Conservation (phyloP, 2,888 invertebrate species). For the Chalcis sispes region DNA sequence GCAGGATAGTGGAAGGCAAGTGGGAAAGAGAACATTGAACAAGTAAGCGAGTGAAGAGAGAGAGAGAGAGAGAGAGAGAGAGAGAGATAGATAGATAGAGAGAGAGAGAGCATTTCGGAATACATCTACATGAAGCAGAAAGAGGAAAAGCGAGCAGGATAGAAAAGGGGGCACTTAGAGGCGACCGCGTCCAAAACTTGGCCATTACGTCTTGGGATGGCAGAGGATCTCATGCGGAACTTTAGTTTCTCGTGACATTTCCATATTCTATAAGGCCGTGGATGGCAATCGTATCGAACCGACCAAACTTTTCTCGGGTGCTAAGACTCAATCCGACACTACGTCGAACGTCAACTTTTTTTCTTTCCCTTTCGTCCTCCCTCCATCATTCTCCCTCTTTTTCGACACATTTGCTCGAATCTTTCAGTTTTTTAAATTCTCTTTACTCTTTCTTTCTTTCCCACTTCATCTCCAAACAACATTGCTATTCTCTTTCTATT, state of each 20-base stretch:
- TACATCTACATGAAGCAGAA: background rate
- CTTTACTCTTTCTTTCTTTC: no score
- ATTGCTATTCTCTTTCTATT: no score
- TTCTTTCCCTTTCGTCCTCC: background rate
- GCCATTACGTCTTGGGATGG: constrained; percentile 69
- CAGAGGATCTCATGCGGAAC: constrained; percentile 66
- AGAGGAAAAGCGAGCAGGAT: background rate
- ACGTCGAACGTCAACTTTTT: constrained; percentile 39
- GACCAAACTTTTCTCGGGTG: constrained; percentile 38
- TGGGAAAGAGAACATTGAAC: no score
- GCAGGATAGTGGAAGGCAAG: no score
- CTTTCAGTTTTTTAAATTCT: background rate
- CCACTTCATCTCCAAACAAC: no score
- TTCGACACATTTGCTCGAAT: constrained; percentile 6
- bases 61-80: background rate
- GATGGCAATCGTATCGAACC: constrained; percentile 32
- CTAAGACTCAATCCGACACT: constrained; percentile 32
- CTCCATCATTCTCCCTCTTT: background rate
- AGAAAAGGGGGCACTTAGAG: constrained; percentile 66
- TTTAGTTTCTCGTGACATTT: constrained; percentile 61
- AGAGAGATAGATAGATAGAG: background rate
- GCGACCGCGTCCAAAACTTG: constrained; percentile 71
- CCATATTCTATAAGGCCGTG: constrained; percentile 62
- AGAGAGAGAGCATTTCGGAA: background rate
- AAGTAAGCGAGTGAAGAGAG: no score